Base-by-base conservation (phyloP, 2,888 invertebrate species). In the Ashinkailepas kermadecensis region DNA sequence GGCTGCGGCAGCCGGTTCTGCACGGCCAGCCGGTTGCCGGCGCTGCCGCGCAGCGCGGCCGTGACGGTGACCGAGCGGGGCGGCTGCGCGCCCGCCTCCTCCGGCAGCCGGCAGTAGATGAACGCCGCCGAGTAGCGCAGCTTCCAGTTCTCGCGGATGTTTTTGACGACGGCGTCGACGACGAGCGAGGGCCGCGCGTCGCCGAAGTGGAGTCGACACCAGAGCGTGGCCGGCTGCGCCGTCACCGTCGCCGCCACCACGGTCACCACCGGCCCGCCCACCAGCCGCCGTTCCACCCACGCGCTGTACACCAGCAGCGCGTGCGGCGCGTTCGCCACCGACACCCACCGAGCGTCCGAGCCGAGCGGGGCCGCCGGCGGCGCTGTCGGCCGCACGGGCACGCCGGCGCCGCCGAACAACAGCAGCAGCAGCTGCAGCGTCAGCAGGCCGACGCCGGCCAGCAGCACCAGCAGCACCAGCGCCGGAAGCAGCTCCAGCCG, bases 131-230 rank as follows among this genome's bases (percentile, higher is more conserved):
- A 86, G 85, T 95, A 96, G 87, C 95, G 94, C 57, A 96, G 89
- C 87, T 95, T 96, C 96, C 96, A 96, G 87, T 96, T 96, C 87
- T 96, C 96, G 54, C 95, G 90, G 82, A 96, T 96, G 7, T 94
- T 92, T 93, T 86, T 86, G 62, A 88, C 88, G 67, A 83, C 82
- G 9, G 82, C 84, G 59, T 82, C 82, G 54, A 84, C 82, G 80
- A 83, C 82, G 21, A 83, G 83, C 21, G 84, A 80, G 12, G 67
- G 23, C 78, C 84, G 83, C 58, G 82, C 83, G 81, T 83, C 83
- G 57, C 81, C 81, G 81, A 83, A 83, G 83, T 83, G 83, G 78
- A 83, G 83, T 25, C 83, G 83, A 74, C 84, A 84, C 84, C 84
- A 84, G 8, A 80, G 39, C 80, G 62, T 6, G 59, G 62, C 59